These are phyloP conservation scores for Scaptomyza hsui DNA, from an alignment of 1,140 invertebrate species.

Conservation along the genomic window DNA sequence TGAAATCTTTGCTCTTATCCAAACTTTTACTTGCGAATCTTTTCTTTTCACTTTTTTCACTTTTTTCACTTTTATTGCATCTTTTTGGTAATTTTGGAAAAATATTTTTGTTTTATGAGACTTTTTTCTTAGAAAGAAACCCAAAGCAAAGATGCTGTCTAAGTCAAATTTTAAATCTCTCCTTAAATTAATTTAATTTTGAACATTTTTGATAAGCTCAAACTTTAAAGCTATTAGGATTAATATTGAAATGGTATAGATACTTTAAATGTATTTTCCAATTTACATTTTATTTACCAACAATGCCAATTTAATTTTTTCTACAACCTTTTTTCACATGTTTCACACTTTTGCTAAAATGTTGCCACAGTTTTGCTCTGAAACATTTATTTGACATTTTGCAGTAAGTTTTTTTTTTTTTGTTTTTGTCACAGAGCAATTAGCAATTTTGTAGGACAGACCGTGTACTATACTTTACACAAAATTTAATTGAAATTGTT, in stretches of 20 bases:
- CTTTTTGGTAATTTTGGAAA: slow-evolving; percentile 9
- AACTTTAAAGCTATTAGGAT: neutral
- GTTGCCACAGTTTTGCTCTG: neutral
- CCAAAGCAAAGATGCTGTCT: neutral
- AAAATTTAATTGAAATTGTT: slow-evolving; percentile 36
- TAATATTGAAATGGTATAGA: neutral
- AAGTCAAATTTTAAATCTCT: slow-evolving; percentile 28
- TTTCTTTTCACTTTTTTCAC: slow-evolving; percentile 24
- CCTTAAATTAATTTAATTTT: slow-evolving; percentile 13
- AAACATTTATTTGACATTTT: slow-evolving; percentile 15
- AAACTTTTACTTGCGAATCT: slow-evolving; percentile 16
- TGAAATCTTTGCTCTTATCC: slow-evolving; percentile 14
- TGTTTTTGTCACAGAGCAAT: slow-evolving; percentile 36
- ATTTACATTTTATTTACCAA: neutral
- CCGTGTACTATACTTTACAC: slow-evolving; percentile 3
- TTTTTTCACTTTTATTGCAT: slow-evolving; percentile 37
- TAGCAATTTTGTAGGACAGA: slow-evolving; percentile 40
- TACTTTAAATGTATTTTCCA: neutral
- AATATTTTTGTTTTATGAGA: slow-evolving; percentile 25
- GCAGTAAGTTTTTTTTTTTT: slow-evolving; percentile 27
- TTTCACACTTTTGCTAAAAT: slow-evolving; percentile 4
- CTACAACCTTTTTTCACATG: neutral
- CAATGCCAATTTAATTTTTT: neutral
- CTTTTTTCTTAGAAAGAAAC: slow-evolving; percentile 22
- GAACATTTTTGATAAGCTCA: neutral